Percentiles rank a stretch among this genome's conserved stretches.
Conservation (phyloP, 2,888 invertebrate species). For the Hirtodrosophila duncani region DNA sequence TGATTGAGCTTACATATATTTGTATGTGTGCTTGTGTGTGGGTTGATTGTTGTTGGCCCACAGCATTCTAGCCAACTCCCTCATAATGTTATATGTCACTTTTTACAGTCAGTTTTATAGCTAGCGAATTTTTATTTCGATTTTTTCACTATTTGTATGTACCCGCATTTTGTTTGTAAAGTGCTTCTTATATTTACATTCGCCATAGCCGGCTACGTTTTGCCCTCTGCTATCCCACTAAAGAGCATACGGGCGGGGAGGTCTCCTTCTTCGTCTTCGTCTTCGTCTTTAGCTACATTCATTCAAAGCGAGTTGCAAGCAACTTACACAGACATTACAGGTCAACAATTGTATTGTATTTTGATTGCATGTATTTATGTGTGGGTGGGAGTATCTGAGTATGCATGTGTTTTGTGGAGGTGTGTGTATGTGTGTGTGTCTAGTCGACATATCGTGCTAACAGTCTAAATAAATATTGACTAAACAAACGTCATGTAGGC, state of each 20-base stretch:
- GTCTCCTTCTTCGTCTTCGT: not conserved
- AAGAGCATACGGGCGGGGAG: too few relatives aligned
- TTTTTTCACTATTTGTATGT: slow-evolving; percentile 40
- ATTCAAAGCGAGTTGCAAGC: slow-evolving; percentile 4
- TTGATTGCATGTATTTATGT: slow-evolving; percentile 8
- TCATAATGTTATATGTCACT: slow-evolving; percentile 14
- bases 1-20: too few relatives aligned
- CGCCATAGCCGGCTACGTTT: not conserved
- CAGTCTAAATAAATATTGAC: slow-evolving; percentile 60
- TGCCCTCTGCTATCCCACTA: too few relatives aligned
- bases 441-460: slow-evolving; percentile 15
- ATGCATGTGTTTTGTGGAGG: slow-evolving; percentile 3
- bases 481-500: slow-evolving; percentile 55
- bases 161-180: slow-evolving; percentile 19
- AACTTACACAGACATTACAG: slow-evolving; percentile 18
- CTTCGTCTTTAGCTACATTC: not conserved
- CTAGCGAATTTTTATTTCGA: slow-evolving; percentile 53
- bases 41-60: too few relatives aligned
- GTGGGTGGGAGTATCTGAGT: not conserved
- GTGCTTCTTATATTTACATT: not conserved
- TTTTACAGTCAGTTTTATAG: slow-evolving; percentile 23
- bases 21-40: not conserved
- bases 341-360: slow-evolving; percentile 29
- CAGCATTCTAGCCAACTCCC: slow-evolving; percentile 20
- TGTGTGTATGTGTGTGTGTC: slow-evolving; percentile 7